A percentile compares a stretch with the other conserved stretches of the same genome.
These are phyloP conservation scores for Anomalospiza imberbis DNA, from an alignment of 2,797 vertebrate species.

Conservation along the genomic window DNA sequence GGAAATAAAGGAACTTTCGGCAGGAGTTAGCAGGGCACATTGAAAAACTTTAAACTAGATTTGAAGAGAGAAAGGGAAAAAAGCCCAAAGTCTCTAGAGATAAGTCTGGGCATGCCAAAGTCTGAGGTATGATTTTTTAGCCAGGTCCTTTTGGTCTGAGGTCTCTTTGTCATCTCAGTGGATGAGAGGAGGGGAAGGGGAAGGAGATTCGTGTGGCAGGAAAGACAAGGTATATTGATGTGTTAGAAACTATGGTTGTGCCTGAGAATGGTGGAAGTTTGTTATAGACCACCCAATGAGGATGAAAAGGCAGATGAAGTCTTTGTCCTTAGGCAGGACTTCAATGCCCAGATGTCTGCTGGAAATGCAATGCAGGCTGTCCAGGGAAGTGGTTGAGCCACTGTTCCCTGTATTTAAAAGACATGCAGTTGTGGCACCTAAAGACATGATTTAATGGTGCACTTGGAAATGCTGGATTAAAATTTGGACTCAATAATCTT, in stretches of 20 bases:
- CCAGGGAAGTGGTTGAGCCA: neutral
- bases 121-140: neutral
- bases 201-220: neutral
- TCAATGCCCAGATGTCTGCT: neutral
- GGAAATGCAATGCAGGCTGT: neutral
- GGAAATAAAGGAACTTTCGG: neutral
- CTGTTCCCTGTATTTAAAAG: neutral
- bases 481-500: no score
- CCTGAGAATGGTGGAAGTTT: neutral
- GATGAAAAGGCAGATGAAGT: neutral
- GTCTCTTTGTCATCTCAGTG: neutral
- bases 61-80: neutral
- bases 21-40: neutral
- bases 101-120: neutral
- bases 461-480: neutral
- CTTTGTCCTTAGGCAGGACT: neutral
- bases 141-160: neutral
- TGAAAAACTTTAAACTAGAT: neutral
- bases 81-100: neutral
- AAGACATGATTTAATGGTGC: neutral
- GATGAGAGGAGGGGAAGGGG: neutral
- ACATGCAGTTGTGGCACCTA: rapidly evolving
- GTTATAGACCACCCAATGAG: neutral
- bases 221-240: neutral
- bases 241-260: neutral